Conservation (phyloP, 2,797 vertebrate genomes). For the Sebastes variabilis region DNA sequence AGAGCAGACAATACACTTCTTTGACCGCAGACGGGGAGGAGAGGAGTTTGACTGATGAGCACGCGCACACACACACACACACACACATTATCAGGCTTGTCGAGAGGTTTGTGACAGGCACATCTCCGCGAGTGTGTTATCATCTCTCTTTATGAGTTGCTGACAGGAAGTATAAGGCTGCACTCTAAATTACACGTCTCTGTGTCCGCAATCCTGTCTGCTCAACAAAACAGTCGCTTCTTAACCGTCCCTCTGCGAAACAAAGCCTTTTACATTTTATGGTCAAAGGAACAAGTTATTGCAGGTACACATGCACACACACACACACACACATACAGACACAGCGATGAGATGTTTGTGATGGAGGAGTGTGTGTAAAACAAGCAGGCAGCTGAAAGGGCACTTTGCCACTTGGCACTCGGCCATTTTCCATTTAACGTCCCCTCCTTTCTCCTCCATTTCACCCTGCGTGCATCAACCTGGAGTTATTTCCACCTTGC, state of each 20-base stretch:
- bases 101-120: constrained; percentile 46
- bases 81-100: constrained; percentile 16
- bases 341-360: constrained; percentile 56
- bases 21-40: constrained; percentile 54
- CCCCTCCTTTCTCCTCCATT: constrained; percentile 59
- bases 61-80: constrained; percentile 1
- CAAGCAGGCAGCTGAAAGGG: constrained; percentile 72
- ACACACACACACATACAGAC: neutral
- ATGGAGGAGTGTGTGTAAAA: constrained; percentile 68
- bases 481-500: constrained; percentile 35
- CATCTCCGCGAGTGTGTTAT: constrained; percentile 60
- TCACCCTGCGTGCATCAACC: constrained; percentile 58
- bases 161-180: constrained; percentile 70
- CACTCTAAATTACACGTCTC: constrained; percentile 72
- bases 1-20: constrained; percentile 75
- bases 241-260: constrained; percentile 32
- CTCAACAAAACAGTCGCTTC: constrained; percentile 37
- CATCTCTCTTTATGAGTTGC: constrained; percentile 74
- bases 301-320: constrained; percentile 37
- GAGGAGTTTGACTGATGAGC: constrained; percentile 52
- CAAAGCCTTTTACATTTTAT: constrained; percentile 58
- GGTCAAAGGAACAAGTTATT: constrained; percentile 62
- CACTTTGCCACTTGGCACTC: constrained; percentile 73
- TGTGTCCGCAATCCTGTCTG: constrained; percentile 53
- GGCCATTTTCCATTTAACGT: constrained; percentile 76